Evolutionary conservation across 1,140 invertebrate species (phyloP).

Genomic region (Choristoneura fumiferana): DNA sequence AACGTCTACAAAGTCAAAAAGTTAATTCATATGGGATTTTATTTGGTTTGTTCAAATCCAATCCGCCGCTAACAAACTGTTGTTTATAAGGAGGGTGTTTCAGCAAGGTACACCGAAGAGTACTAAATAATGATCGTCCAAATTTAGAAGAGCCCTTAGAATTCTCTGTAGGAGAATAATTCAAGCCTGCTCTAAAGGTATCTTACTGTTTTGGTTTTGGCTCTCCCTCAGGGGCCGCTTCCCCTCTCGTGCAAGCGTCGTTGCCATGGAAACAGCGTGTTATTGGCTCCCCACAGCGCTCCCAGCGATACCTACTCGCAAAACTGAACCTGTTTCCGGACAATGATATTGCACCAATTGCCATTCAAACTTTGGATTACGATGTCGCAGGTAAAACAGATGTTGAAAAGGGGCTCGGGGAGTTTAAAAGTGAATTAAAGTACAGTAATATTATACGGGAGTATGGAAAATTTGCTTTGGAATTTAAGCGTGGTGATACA

Average conservation of each 20-base stretch:
- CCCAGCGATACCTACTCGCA: conserved; percentile 40
- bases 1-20: neutral
- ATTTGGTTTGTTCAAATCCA: conserved; percentile 6
- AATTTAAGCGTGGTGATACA: neutral
- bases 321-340: conserved; percentile 38
- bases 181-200: conserved; percentile 40
- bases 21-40: conserved; percentile 11
- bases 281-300: conserved; percentile 68
- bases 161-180: conserved; percentile 32
- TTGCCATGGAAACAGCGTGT: conserved; percentile 67
- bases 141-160: conserved; percentile 33
- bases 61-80: conserved; percentile 28
- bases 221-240: conserved; percentile 56
- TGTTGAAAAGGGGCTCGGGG: conserved; percentile 38
- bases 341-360: conserved; percentile 42
- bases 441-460: neutral
- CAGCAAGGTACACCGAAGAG: conserved; percentile 29
- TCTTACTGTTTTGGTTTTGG: conserved; percentile 58
- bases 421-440: conserved; percentile 19
- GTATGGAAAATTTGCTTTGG: neutral
- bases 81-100: conserved; percentile 25
- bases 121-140: conserved; percentile 41
- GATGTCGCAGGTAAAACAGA: conserved; percentile 33
- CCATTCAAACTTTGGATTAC: conserved; percentile 38
- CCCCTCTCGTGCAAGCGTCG: conserved; percentile 54